Conservation (phyloP, 2,113 vertebrate species). For the Taurulus bubalis region DNA sequence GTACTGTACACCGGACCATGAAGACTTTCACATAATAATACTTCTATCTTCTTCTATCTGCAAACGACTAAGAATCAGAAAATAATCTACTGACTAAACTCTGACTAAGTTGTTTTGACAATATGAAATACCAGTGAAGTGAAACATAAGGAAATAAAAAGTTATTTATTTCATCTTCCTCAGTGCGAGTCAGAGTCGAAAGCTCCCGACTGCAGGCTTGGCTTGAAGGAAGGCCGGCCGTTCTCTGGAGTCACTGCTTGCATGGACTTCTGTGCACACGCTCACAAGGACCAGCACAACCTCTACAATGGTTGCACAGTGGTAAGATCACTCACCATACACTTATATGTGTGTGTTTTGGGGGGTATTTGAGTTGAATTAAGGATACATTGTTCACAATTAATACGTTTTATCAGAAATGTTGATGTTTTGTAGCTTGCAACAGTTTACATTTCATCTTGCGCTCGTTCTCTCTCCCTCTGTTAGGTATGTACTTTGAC, state of each 20-base stretch:
- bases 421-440: background rate
- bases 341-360: background rate
- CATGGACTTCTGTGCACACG: slow-evolving; percentile 99
- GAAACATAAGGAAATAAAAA: background rate
- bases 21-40: slow-evolving; percentile 3
- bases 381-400: background rate
- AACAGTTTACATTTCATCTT: background rate
- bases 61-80: background rate
- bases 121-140: background rate
- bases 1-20: background rate
- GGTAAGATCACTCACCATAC: slow-evolving; percentile 81
- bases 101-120: background rate
- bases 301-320: slow-evolving; percentile 98
- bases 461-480: background rate
- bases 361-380: background rate
- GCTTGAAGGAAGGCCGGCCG: slow-evolving; percentile 93
- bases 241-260: slow-evolving; percentile 98
- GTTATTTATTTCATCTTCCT: slow-evolving; percentile 7
- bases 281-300: slow-evolving; percentile 99
- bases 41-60: background rate
- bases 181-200: slow-evolving; percentile 90
- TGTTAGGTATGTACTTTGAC: slow-evolving; percentile 97
- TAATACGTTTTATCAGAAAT: too few species aligned
- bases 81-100: background rate
- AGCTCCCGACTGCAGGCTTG: slow-evolving; percentile 94